Evolutionary conservation across 2,888 invertebrate genomes (phyloP), one percentile per base, ranked within the genome.

Genomic region (Oeneis ivallda): DNA sequence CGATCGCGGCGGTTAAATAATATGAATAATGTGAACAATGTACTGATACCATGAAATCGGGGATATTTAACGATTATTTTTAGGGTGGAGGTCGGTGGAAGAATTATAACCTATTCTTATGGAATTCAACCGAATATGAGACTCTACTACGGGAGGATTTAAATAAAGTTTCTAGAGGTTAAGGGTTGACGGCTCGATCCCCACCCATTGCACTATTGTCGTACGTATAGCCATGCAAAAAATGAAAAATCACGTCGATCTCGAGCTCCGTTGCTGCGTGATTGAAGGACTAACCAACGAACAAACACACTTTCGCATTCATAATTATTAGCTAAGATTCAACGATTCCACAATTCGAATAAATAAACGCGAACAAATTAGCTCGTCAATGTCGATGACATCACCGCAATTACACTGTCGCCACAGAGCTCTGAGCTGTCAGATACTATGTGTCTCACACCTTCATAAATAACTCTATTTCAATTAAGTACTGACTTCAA

Each of bases 381-480:
- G 76, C 76, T 76, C 45, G 64, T 62, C 37, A 59, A 39, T 47
- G 52, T 8, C 15, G 70, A 68, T 84, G 83, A 82, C 78, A 79
- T 83, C 83, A 83, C 70, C 68, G 66, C 63, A 68, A 68, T 68
- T 66, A 63, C 54, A 59, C 54, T 17, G 59, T 47, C 56, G 26
- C n/a, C 52, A 45, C 64, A 64, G 66, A 47, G 39, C 59, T 60
- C 9, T 15, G 45, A 45, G 15, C 15, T 45, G 45, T 45, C 45
- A 45, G 45, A 45, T 15, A 45, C 15, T 45, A 10, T 34, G 41
- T 32, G 10, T 32, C 15, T 45, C 37, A n/a, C 45, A 45, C 45
- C 15, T 45, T 45, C 15, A 45, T 9, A 45, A 45, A 45, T 43
- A 13, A 43, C n/a, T 43, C 43, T 43, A 43, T 43, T 43, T 43